These are phyloP conservation scores for Cnemophilus loriae DNA, from an alignment of 2,113 vertebrate species.

Conservation along the genomic window DNA sequence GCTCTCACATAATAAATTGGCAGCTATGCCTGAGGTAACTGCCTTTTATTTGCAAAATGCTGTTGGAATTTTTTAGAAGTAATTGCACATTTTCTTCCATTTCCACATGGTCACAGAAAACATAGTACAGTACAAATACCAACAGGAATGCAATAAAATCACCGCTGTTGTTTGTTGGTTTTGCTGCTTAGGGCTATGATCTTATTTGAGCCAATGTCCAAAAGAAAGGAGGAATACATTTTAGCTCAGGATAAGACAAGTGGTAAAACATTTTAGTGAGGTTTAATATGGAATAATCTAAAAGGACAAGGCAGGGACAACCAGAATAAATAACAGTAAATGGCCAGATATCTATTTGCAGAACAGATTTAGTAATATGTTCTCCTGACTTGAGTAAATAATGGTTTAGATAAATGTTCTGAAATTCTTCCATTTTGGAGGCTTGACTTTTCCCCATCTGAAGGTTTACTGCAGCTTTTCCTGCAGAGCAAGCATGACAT, in stretches of 20 bases:
- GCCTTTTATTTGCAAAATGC: constrained; percentile 56
- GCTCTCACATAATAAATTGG: constrained; percentile 52
- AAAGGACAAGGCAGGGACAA: constrained; percentile 10
- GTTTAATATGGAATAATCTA: constrained; percentile 26
- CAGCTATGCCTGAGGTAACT: constrained; percentile 52
- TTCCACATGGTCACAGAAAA: constrained; percentile 17
- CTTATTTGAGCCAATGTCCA: background rate
- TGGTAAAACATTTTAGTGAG: background rate
- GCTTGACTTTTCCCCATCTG: background rate
- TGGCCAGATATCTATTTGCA: background rate
- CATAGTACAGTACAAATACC: background rate
- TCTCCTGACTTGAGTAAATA: background rate
- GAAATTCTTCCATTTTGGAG: background rate
- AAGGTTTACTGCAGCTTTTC: background rate
- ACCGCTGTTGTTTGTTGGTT: background rate
- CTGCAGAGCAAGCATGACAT: background rate
- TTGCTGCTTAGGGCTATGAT: background rate
- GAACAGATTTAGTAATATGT: background rate
- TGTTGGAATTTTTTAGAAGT: constrained; percentile 22
- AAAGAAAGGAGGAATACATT: background rate
- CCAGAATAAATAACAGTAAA: constrained; percentile 12
- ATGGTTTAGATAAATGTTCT: background rate
- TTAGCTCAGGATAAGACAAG: background rate
- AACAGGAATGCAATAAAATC: constrained; percentile 26
- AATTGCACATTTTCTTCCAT: constrained; percentile 50